Conservation (phyloP, 2,113 vertebrate genomes). For the Lanius collurio region DNA sequence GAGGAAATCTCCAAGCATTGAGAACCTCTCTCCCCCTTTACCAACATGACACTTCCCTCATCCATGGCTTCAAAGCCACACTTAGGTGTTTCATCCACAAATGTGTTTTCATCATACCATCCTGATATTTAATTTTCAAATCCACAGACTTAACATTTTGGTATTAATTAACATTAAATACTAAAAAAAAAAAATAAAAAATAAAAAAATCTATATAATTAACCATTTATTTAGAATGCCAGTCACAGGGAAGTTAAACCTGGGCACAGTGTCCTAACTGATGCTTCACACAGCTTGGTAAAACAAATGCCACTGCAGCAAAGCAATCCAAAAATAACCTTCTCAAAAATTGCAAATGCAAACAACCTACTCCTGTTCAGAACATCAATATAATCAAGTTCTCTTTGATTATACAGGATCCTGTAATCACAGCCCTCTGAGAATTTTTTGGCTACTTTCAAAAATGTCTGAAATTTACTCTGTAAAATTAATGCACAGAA, state of each 20-base stretch:
- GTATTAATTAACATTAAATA: background rate
- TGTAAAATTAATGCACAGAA: conserved; percentile 69
- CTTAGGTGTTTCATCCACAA: background rate
- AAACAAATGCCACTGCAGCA: background rate
- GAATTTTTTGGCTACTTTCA: conserved; percentile 48
- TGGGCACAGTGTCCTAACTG: background rate
- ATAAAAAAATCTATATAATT: background rate
- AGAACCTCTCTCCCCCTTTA: background rate
- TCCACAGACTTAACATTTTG: background rate
- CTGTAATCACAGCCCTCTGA: conserved; percentile 20
- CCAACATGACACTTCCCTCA: background rate
- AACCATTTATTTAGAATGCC: background rate
- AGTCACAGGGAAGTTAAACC: background rate
- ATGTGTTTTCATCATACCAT: fast-evolving
- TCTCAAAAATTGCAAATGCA: background rate
- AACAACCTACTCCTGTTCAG: background rate
- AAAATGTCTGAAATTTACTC: conserved; percentile 54
- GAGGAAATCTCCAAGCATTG: background rate
- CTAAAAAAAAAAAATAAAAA: background rate
- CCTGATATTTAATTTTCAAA: background rate
- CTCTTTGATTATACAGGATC: conserved; percentile 24
- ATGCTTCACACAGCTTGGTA: background rate
- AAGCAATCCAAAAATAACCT: background rate
- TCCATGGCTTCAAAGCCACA: background rate
- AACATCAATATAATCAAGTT: background rate